Conservation (phyloP, 2,113 vertebrate genomes). For the Phocoena phocoena region DNA sequence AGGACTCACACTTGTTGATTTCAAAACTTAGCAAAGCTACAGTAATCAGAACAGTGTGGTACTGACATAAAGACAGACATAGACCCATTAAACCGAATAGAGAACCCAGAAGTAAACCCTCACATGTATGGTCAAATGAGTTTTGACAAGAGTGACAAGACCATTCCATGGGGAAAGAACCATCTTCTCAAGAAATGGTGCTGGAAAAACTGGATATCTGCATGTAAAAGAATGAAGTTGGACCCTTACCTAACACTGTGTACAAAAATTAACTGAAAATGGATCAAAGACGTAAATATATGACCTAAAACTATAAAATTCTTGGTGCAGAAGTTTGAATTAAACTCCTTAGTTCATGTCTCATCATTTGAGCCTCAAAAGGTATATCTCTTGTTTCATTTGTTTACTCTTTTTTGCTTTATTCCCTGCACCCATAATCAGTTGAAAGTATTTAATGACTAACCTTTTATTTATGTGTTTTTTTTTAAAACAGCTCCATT, state of each 20-base stretch:
- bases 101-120: neutral
- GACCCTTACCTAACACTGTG: neutral
- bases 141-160: neutral
- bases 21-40: neutral
- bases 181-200: neutral
- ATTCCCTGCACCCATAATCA: too few relatives aligned
- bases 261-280: neutral
- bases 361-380: neutral
- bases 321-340: neutral
- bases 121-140: neutral
- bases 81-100: neutral
- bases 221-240: neutral
- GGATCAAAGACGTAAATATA: neutral
- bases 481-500: neutral
- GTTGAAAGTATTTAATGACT: too few relatives aligned
- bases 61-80: neutral
- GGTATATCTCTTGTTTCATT: neutral
- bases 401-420: too few relatives aligned
- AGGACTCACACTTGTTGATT: neutral
- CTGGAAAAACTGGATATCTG: neutral
- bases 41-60: neutral
- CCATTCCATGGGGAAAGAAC: neutral
- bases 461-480: neutral
- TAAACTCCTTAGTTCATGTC: neutral
- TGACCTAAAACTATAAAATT: neutral